phyloP scores from a whole-genome alignment of 64 coral and sea anemone species.

The Porites lutea region DNA sequence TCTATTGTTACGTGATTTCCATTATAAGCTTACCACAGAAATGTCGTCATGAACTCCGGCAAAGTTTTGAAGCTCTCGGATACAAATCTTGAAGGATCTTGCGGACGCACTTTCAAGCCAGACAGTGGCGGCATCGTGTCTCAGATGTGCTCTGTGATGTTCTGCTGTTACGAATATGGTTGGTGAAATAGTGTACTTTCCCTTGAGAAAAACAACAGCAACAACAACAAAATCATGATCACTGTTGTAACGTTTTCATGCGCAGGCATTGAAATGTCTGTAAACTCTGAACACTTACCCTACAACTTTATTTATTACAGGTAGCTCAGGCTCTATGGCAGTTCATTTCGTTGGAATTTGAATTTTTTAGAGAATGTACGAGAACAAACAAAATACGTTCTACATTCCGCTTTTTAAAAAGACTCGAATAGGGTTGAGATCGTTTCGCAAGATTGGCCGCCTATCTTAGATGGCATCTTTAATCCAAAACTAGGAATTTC shows the following conservation, averaged over 20 bases:
- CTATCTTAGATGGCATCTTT: too few species aligned
- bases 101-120: background rate
- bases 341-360: too few species aligned
- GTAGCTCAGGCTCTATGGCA: background rate
- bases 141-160: background rate
- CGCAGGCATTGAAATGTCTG: too few species aligned
- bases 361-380: too few species aligned
- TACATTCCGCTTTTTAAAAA: too few species aligned
- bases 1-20: background rate
- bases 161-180: background rate
- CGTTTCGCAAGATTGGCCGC: too few species aligned
- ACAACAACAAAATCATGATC: too few species aligned
- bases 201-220: background rate
- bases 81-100: slow-evolving; percentile 9
- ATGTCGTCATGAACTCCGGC: slow-evolving; percentile 7
- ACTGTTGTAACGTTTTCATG: too few species aligned
- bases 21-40: background rate
- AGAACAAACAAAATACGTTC: too few species aligned
- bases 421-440: too few species aligned
- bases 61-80: slow-evolving; percentile 15
- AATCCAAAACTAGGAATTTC: too few species aligned
- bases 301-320: background rate
- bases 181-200: background rate
- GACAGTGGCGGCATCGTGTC: background rate
- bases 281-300: too few species aligned